These are phyloP conservation scores for Suillia variegata DNA, from an alignment of 2,888 invertebrate genomes.

Conservation along the genomic window DNA sequence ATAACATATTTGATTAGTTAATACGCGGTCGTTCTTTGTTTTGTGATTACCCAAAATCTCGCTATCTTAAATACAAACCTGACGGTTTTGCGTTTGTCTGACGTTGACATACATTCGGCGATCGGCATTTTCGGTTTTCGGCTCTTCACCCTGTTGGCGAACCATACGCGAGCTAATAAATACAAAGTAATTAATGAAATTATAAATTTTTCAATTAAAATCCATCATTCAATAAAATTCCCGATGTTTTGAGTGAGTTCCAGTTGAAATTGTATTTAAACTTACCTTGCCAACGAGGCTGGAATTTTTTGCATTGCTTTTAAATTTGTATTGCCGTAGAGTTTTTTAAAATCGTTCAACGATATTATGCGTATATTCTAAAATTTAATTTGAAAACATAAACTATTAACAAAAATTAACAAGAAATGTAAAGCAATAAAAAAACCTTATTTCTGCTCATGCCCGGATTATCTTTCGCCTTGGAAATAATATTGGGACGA, in stretches of 20 bases:
- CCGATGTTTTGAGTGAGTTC: not conserved
- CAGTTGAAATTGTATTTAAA: no score
- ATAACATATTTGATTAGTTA: no score
- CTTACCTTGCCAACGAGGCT: slow-evolving; percentile 48
- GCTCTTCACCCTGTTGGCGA: slow-evolving; percentile 34
- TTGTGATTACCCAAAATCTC: no score
- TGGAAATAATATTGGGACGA: slow-evolving; percentile 38
- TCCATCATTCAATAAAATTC: not conserved
- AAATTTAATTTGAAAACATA: slow-evolving; percentile 3
- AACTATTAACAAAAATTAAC: not conserved
- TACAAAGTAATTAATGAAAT: slow-evolving; percentile 1
- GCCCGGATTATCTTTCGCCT: slow-evolving; percentile 33
- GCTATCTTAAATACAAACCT: slow-evolving; percentile 42
- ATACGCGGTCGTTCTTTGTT: no score
- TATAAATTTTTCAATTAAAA: slow-evolving; percentile 2
- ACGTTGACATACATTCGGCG: slow-evolving; percentile 44
- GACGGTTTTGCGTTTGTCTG: slow-evolving; percentile 40
- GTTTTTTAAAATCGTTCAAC: slow-evolving; percentile 57
- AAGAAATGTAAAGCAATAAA: no score
- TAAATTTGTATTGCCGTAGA: slow-evolving; percentile 49
- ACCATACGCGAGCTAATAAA: slow-evolving; percentile 52
- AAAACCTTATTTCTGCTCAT: slow-evolving; percentile 31
- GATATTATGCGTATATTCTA: slow-evolving; percentile 60
- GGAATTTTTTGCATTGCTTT: slow-evolving; percentile 53
- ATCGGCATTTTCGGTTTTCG: slow-evolving; percentile 28